Base-by-base conservation (phyloP, 1,140 invertebrate species). In the Hyles vespertilio region DNA sequence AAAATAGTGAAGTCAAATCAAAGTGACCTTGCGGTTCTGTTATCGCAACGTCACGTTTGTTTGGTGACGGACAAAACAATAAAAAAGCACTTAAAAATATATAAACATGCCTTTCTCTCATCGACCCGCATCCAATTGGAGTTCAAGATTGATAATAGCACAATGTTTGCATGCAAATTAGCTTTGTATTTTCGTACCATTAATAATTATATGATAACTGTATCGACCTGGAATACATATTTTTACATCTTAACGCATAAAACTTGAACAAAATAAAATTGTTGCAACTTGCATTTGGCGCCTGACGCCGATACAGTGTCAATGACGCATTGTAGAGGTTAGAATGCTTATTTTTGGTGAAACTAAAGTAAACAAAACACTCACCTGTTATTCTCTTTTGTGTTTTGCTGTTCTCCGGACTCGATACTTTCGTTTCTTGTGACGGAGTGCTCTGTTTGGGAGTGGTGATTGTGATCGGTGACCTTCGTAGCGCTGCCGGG, bases 341-440 rank as follows among this genome's bases (percentile, higher is more conserved):
- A 40, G 8, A 40, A 40, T 5, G 4, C 36, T 5, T 40, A 40
- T 8, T 5, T 40, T 40, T 40, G 8, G 4, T 5, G 36, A 8
- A 40, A 48, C n/a, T 8, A 48, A n/a, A 33, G 5, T 44, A 32
- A 52, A 52, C 9, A 34, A 22, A 65, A 61, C 43, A 81, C 81
- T 76, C 48, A 89, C 86, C 86, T 89, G 86, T 89, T 79, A 87
- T 87, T 84, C 86, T 87, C 67, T 89, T 89, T 61, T 89, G 86
- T 12, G 83, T 84, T 74, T 89, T 87, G 61, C 63, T 79, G 67
- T 47, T 81, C 33, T 86, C 83, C 33, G 86, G 84, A 67, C 86
- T 87, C 11, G 79, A 78, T 32, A 81, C 73, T 71, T 83, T 84
- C 4, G 69, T 48, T 44, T 88, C 85, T 67, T 84, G 79, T 5